Percentiles rank a stretch among this genome's conserved stretches.
These are phyloP conservation scores for Nomada flava DNA, from an alignment of 2,888 invertebrate species.

Conservation along the genomic window DNA sequence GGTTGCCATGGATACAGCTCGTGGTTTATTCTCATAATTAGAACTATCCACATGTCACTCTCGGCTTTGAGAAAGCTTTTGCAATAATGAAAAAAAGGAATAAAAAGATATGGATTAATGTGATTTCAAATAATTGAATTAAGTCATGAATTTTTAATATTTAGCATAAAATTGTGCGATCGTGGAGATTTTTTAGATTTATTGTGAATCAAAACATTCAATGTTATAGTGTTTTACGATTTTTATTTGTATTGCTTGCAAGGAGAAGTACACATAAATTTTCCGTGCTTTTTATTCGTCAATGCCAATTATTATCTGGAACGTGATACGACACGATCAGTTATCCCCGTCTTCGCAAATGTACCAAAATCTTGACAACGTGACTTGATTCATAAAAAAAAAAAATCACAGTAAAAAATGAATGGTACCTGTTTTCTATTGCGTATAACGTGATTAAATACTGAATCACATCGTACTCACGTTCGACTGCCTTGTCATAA, in stretches of 20 bases:
- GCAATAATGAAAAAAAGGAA: too few relatives aligned
- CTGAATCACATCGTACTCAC: constrained; percentile 26
- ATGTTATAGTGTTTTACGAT: constrained; percentile 27
- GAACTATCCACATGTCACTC: too few relatives aligned
- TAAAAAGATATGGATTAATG: too few relatives aligned
- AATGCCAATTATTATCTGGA: not conserved
- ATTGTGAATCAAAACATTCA: too few relatives aligned
- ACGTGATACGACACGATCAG: constrained; percentile 37
- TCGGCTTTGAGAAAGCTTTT: too few relatives aligned
- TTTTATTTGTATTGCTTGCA: constrained; percentile 45
- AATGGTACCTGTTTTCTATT: constrained; percentile 55
- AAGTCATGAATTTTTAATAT: too few relatives aligned
- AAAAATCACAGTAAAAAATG: constrained; percentile 58
- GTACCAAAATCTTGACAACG: constrained; percentile 61
- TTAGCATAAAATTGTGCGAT: too few relatives aligned
- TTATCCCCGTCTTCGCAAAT: constrained; percentile 36
- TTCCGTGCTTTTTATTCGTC: not conserved
- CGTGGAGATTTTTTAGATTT: too few relatives aligned
- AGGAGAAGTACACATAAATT: constrained; percentile 6
- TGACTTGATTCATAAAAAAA: constrained; percentile 60
- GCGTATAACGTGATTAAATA: constrained; percentile 29
- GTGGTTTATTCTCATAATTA: not conserved
- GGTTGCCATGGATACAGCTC: constrained; percentile 62
- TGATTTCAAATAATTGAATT: too few relatives aligned
- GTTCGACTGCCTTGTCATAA: constrained; percentile 4